Percentiles rank a stretch among this genome's conserved stretches.
Evolutionary conservation across 2,888 invertebrate species (phyloP).

Genomic region (Parnassius smintheus): DNA sequence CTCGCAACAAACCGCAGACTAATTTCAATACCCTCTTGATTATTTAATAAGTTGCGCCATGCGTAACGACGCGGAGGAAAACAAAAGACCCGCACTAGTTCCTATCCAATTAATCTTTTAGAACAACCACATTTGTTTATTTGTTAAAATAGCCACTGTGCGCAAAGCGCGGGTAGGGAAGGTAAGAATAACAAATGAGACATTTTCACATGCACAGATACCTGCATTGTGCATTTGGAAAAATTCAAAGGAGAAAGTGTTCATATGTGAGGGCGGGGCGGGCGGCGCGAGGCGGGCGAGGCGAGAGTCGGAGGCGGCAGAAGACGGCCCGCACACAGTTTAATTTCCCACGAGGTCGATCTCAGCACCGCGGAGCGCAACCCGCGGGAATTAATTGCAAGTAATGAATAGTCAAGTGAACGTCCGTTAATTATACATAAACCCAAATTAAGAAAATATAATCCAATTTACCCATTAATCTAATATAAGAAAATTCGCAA

Average conservation of each 20-base stretch:
- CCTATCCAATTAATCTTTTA: conserved; percentile 32
- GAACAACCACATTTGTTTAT: conserved; percentile 28
- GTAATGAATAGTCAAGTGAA: conserved; percentile 81
- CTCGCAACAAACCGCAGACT: conserved; percentile 62
- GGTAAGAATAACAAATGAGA: conserved; percentile 34
- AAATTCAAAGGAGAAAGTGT: conserved; percentile 72
- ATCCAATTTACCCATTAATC: conserved; percentile 15
- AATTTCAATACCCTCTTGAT: conserved; percentile 69
- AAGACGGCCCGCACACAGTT: conserved; percentile 78
- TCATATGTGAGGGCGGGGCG: conserved; percentile 62
- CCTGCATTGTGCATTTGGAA: conserved; percentile 52
- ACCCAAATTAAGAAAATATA: conserved; percentile 38
- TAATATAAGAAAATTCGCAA: conserved; percentile 29
- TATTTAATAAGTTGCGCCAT: conserved; percentile 48
- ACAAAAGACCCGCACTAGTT: conserved; percentile 34
- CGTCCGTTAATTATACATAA: conserved; percentile 75
- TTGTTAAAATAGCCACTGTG: conserved; percentile 26
- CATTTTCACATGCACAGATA: conserved; percentile 35
- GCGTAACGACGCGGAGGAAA: conserved; percentile 34
- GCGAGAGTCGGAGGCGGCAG: conserved; percentile 59
- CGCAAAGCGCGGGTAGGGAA: conserved; percentile 31
- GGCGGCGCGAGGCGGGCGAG: conserved; percentile 43
- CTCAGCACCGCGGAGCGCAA: conserved; percentile 76
- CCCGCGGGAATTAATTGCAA: conserved; percentile 81
- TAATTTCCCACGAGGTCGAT: conserved; percentile 82